Percentiles rank a stretch among this genome's conserved stretches.
Conservation (phyloP, 2,797 vertebrate species). For the Xyrichtys novacula region DNA sequence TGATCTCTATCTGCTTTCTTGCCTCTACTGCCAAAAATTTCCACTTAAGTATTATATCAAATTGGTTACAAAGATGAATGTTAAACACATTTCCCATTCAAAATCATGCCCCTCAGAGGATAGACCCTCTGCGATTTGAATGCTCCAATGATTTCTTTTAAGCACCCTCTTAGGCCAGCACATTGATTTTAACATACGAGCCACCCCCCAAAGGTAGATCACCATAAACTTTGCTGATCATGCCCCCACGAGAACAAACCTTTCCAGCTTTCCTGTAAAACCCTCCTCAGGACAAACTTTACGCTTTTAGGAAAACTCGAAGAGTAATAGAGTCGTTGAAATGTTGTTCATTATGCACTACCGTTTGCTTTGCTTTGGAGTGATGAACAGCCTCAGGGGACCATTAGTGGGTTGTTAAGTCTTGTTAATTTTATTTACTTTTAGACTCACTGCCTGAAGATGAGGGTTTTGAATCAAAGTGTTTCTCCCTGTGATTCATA, state of each 20-base stretch:
- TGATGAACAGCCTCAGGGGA: conserved; percentile 18
- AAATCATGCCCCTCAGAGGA: background rate
- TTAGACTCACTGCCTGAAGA: conserved; percentile 13
- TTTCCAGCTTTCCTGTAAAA: background rate
- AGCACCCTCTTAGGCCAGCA: background rate
- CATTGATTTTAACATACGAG: no score
- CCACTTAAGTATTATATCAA: no score
- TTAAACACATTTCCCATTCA: background rate
- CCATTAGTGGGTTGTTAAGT: conserved; percentile 26
- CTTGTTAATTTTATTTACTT: conserved; percentile 31
- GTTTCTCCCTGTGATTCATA: conserved; percentile 7
- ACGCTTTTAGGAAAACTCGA: background rate
- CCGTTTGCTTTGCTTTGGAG: conserved; percentile 2
- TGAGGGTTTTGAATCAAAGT: conserved; percentile 4
- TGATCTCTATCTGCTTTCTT: no score
- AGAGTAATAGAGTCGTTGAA: background rate
- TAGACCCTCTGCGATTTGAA: background rate
- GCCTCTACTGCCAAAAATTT: no score
- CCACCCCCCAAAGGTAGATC: background rate
- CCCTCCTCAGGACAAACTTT: background rate
- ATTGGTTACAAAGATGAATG: no score
- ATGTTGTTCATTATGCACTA: background rate
- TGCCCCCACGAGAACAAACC: background rate
- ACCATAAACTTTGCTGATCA: background rate
- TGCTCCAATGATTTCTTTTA: background rate